Conservation (phyloP, 2,113 vertebrate genomes). For the Trichechus manatus region DNA sequence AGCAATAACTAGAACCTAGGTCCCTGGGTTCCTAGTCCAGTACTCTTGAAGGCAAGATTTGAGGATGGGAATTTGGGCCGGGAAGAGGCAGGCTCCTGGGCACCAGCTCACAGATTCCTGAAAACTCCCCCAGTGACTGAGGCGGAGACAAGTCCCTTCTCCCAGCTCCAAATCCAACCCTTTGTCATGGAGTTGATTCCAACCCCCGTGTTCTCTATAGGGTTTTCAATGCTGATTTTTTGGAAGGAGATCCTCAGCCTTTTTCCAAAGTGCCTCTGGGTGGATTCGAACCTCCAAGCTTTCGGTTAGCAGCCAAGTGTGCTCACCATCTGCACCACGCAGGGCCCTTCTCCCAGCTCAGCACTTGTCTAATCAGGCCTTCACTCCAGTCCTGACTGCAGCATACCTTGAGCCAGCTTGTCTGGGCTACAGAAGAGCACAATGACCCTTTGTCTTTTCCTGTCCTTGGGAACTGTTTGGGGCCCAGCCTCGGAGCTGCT, state of each 20-base stretch:
- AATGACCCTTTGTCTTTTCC: conserved; percentile 44
- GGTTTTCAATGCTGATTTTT: neutral
- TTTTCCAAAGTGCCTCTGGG: neutral
- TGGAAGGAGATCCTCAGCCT: neutral
- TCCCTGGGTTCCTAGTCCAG: neutral
- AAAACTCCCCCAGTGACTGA: neutral
- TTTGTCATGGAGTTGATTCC: neutral
- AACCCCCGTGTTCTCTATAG: neutral
- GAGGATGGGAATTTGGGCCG: neutral
- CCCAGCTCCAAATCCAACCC: neutral
- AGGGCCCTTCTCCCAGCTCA: neutral
- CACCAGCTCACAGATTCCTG: neutral
- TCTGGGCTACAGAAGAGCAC: neutral
- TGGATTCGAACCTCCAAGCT: neutral
- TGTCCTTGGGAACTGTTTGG: neutral
- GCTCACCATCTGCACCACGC: neutral
- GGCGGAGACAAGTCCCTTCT: neutral
- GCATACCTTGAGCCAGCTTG: conserved; percentile 44
- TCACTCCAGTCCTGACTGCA: neutral
- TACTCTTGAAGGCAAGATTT: neutral
- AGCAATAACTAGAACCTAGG: neutral
- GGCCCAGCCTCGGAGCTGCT: neutral
- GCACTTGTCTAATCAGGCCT: neutral
- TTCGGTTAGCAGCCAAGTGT: neutral
- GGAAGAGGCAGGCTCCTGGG: neutral